Evolutionary conservation across 1,140 invertebrate genomes (phyloP).

Genomic region (Lycorma delicatula): DNA sequence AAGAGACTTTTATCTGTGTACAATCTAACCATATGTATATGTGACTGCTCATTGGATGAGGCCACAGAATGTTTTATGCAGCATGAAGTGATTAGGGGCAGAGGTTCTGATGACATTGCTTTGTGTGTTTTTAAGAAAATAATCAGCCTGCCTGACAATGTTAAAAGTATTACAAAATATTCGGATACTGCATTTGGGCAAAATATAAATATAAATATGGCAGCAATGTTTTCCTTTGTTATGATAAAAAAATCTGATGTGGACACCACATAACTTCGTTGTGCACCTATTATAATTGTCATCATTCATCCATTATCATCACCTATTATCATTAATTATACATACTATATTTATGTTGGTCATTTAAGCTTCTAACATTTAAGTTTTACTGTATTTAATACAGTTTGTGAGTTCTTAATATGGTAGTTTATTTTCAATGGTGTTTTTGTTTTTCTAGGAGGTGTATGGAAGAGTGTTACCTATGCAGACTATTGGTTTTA

Average conservation of each 20-base stretch:
- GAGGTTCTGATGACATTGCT: conserved; percentile 6
- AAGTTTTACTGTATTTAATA: too few relatives aligned
- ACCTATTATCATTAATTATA: too few relatives aligned
- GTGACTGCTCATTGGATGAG: background rate
- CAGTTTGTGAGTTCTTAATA: too few relatives aligned
- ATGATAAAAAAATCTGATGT: background rate
- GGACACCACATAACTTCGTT: too few relatives aligned
- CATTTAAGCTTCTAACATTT: too few relatives aligned
- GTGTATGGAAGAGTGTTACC: too few relatives aligned
- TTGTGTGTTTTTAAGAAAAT: conserved; percentile 9
- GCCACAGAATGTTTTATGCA: conserved; percentile 3
- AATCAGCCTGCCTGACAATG: background rate
- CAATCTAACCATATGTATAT: conserved; percentile 2
- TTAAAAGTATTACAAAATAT: background rate
- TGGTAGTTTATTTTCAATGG: too few relatives aligned
- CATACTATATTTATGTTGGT: too few relatives aligned
- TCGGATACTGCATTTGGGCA: background rate
- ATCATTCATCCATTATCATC: too few relatives aligned
- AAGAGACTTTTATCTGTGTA: conserved; percentile 6
- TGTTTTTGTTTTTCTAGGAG: too few relatives aligned
- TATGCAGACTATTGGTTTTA: too few relatives aligned
- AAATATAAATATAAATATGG: background rate
- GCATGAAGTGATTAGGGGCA: background rate
- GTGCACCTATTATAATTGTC: too few relatives aligned
- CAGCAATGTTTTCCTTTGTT: background rate